Base-by-base conservation (phyloP, 2,113 vertebrate species). In the Percopsis transmontana region DNA sequence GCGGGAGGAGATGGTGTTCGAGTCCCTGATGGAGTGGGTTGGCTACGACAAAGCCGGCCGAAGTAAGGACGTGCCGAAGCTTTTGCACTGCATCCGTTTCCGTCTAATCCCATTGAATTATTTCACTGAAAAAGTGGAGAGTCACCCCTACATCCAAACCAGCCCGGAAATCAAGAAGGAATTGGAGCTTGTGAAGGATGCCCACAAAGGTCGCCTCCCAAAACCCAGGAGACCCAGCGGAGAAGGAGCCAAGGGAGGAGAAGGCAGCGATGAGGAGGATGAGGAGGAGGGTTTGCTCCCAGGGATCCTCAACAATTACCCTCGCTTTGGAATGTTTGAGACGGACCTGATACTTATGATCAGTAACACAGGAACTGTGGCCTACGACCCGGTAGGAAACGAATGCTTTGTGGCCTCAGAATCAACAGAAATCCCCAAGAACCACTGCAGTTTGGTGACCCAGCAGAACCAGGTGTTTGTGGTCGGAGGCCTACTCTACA, bases 291-390 rank as follows among this genome's bases (percentile, higher is more conserved):
- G 92, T 0, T 64, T 87, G 51, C 90, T 97, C 4, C 96, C 96
- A 0, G 96, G 95, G 8, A 95, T 99, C 69, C 86, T 99, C 67
- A 99, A 99, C 1, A 92, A 99, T 80, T 97, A 96, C 0, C 93
- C 94, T 80, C 94, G 97, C 50, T 99, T 99, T 21, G 97, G 97
- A 66, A 99, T 98, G 97, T 99, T 98, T 86, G 91, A 95, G 15
- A 93, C 94, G 60, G 94, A 98, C 66, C 91, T 99, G 12, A 94
- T 99, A 62, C 92, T 99, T 68, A 95, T 99, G 95, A 91, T 99
- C 79, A 98, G 91, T 0, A 89, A 94, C 80, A 93, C 88, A 0
- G 97, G 96, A 2, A 93, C 95, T 0, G 93, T 98, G 75, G 97
- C 95, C 41, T 99, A 99, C 0, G 96, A 99, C 2, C 94, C 96